phyloP scores from a whole-genome alignment of 1,140 invertebrate species.

The Papilio glaucus region DNA sequence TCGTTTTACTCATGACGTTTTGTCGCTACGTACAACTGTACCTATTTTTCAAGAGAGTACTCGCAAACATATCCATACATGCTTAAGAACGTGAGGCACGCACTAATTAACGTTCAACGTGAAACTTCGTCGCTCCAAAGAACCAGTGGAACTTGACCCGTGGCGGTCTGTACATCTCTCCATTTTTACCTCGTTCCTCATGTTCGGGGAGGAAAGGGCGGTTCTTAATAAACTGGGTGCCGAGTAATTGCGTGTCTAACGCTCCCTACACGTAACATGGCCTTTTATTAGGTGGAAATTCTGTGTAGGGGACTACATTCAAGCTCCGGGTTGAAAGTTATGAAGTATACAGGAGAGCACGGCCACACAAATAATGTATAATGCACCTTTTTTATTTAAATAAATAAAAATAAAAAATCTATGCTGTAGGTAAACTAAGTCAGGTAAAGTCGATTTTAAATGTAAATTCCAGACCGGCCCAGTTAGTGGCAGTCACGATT shows the following conservation, averaged over 20 bases:
- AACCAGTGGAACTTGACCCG: slow-evolving; percentile 65
- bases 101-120: slow-evolving; percentile 81
- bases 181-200: slow-evolving; percentile 52
- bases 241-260: slow-evolving; percentile 77
- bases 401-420: slow-evolving; percentile 12
- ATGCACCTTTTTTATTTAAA: slow-evolving; percentile 37
- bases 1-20: neutral
- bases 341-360: slow-evolving; percentile 54
- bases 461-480: slow-evolving; percentile 25
- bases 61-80: slow-evolving; percentile 64
- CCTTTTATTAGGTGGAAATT: slow-evolving; percentile 83
- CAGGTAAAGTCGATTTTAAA: slow-evolving; percentile 28
- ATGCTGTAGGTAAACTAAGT: slow-evolving; percentile 32
- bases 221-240: slow-evolving; percentile 67
- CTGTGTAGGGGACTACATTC: slow-evolving; percentile 76
- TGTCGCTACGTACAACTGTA: slow-evolving; percentile 32
- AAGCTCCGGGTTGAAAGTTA: slow-evolving; percentile 65
- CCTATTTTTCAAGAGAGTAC: slow-evolving; percentile 54
- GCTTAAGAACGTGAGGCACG: slow-evolving; percentile 70
- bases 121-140: slow-evolving; percentile 69
- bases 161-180: slow-evolving; percentile 61
- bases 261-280: slow-evolving; percentile 78
- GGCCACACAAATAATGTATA: slow-evolving; percentile 43
- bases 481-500: slow-evolving; percentile 34
- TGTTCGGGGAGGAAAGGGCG: slow-evolving; percentile 51